Base-by-base conservation (phyloP, 2,113 vertebrate species). In the Odontesthes bonariensis region DNA sequence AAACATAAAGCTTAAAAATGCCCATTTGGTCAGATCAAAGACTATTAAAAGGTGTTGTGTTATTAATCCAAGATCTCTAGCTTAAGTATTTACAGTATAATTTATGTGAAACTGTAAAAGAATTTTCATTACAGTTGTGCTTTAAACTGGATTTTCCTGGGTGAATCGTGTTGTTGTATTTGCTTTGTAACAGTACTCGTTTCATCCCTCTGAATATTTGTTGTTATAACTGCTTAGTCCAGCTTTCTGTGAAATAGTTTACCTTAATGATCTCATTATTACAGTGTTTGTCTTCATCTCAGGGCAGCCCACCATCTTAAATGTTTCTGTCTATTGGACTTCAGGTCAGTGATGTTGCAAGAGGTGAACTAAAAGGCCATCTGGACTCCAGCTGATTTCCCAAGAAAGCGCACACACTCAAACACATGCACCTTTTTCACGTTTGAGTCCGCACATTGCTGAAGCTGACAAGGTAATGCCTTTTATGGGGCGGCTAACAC, bases 351-450 rank as follows among this genome's bases (percentile, higher is more conserved):
- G 47, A 66, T 66, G 71, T 59, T 49, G 52, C 51, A 35, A 74
- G 51, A 85, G 47, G 57, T 73, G 61, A 81, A 44, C 63, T 55
- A 44, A 81, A 85, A 89, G 86, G 79, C 91, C 95, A 96, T 95
- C 89, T 95, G 95, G 95, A 93, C 86, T 83, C 62, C 94, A 95
- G 93, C 94, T 94, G 93, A 95, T 92, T 75, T 88, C 89, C 77
- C 70, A 46, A 84, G 60, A 79, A 57, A 83, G 59, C n/a, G 51
- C 46, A 75, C 66, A 55, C 58, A 42, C 64, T 51, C 56, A 57
- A 11, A 56, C 27, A 78, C 65, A 60, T 69, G 72, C 9, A 58
- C 72, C 67, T 66, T 61, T 35, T 73, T 83, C 60, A 67, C 58
- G 44, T 63, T 77, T 70, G 56, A 83, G 65, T 79, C 66, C 22